Conservation (phyloP, 1,140 invertebrate species). For the Cotesia vestalis region DNA sequence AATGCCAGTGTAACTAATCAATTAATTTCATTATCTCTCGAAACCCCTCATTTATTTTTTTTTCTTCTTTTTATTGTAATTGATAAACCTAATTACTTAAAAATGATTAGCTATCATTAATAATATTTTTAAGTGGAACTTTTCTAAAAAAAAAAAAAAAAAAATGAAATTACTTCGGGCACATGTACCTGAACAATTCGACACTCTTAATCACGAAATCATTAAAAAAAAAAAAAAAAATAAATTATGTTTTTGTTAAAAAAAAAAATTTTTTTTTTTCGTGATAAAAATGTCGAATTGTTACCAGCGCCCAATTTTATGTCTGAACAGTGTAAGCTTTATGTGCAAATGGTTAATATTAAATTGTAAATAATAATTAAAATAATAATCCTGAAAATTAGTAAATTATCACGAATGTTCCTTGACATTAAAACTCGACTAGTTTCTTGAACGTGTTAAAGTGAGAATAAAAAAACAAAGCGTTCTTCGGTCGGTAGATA, state of each 20-base stretch:
- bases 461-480: no score
- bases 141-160: no score
- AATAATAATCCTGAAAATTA: no score
- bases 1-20: no score
- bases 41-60: no score
- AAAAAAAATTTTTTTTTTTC: slow-evolving; percentile 8
- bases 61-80: no score
- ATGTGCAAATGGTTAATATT: not conserved
- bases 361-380: no score
- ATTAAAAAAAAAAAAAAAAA: slow-evolving; percentile 16
- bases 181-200: slow-evolving; percentile 33
- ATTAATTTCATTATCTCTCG: no score
- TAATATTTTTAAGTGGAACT: no score
- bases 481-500: no score
- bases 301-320: slow-evolving; percentile 1
- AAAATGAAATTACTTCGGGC: not conserved
- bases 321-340: not conserved
- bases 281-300: slow-evolving; percentile 28
- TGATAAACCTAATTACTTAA: no score
- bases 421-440: not conserved
- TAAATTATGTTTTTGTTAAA: not conserved
- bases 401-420: not conserved
- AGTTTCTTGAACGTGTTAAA: not conserved
- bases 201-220: slow-evolving; percentile 21
- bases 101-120: no score